Base-by-base conservation (phyloP, 2,797 vertebrate species). In the Karalla daura region DNA sequence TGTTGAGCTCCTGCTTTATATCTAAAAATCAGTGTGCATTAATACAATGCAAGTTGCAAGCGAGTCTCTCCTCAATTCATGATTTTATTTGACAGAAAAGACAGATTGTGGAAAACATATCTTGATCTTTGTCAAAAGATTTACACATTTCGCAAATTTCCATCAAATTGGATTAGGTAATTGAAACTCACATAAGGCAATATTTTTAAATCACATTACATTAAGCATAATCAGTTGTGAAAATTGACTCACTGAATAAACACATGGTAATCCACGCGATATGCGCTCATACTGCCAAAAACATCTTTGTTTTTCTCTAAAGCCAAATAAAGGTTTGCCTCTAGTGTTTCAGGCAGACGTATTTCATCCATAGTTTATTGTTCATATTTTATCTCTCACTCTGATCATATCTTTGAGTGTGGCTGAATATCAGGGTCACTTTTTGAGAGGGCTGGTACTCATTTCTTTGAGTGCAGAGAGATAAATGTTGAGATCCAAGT, bases 401-500 rank as follows among this genome's bases (percentile, higher is more conserved):
- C 2, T 14, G 15, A 15, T 11, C 9, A 6, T 33, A 11, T 0
- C 2, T 32, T 12, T 39, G 24, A 20, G 18, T 23, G 1, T 32
- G 13, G 11, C 15, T 27, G 10, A 46, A 27, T 32, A 30, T 35
- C 4, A 1, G 11, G 21, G 17, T 40, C 3, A 25, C 4, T n/a
- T 39, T 27, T 66, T 54, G 28, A 5, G 25, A 36, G 28, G n/a
- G 13, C 0, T 24, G 3, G 17, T 55, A 41, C 60, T 32, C 0
- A 6, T 70, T 74, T 75, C 58, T 85, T 64, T 85, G 74, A 84
- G 73, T 63, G 71, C 67, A 76, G 18, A 55, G 27, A 25, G 46
- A 62, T 15, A 23, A 37, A 28, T 60, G 28, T 2, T 13, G 37
- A 25, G 35, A 64, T n/a, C 1, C 14, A 7, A 4, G 7, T 18